phyloP scores from a whole-genome alignment of 1,140 invertebrate genomes.

The Cydia amplana region DNA sequence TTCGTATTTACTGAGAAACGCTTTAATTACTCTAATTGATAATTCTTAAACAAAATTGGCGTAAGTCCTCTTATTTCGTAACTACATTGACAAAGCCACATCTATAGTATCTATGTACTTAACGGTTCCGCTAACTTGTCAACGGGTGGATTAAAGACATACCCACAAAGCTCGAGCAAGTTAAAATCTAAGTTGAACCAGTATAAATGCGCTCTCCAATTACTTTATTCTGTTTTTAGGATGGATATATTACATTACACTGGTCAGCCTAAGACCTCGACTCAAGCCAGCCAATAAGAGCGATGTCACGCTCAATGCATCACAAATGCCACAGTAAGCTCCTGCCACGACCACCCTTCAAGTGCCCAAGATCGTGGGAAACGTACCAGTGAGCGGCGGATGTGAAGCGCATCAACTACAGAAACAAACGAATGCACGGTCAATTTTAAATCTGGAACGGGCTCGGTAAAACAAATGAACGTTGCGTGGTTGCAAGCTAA shows the following conservation, averaged over 20 bases:
- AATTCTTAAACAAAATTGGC: too few species aligned
- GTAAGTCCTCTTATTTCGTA: too few species aligned
- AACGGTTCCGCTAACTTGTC: too few species aligned
- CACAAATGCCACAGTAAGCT: slow-evolving; percentile 18
- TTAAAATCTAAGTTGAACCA: background rate
- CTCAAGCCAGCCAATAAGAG: background rate
- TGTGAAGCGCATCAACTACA: background rate
- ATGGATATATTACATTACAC: background rate
- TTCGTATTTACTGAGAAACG: too few species aligned
- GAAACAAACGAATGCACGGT: slow-evolving; percentile 1
- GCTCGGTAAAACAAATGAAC: slow-evolving; percentile 25
- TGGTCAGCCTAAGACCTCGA: background rate
- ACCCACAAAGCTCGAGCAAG: too few species aligned
- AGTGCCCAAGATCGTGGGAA: slow-evolving; percentile 28
- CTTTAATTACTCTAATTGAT: too few species aligned
- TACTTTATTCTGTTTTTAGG: background rate
- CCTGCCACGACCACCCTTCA: slow-evolving; percentile 14
- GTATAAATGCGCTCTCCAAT: background rate
- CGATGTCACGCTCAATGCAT: slow-evolving; percentile 1
- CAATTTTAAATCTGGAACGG: slow-evolving; percentile 33
- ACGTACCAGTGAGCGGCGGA: slow-evolving; percentile 15
- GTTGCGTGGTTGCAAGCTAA: background rate
- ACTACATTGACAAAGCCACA: too few species aligned
- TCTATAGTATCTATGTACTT: too few species aligned
- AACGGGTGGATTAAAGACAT: too few species aligned